phyloP scores from a whole-genome alignment of 2,113 vertebrate species.

The Podocnemis expansa region DNA sequence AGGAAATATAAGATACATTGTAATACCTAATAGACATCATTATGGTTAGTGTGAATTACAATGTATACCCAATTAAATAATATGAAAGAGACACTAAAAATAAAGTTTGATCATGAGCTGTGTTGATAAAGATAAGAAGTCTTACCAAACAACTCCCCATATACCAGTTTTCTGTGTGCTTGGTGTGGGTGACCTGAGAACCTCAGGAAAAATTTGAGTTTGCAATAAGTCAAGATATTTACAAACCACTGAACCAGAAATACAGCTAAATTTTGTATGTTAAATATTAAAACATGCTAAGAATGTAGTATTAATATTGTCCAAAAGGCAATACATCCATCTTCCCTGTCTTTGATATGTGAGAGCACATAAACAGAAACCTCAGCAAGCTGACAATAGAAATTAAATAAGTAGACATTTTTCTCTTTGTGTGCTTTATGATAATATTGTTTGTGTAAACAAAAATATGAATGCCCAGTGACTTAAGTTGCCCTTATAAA shows the following conservation, averaged over 20 bases:
- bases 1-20: constrained; percentile 47
- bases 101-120: constrained; percentile 34
- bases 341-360: background rate
- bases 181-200: background rate
- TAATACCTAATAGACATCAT: constrained; percentile 63
- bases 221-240: background rate
- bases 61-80: constrained; percentile 59
- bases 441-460: constrained; percentile 6
- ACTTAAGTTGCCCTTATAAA: background rate
- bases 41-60: constrained; percentile 65
- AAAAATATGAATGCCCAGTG: background rate
- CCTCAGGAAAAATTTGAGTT: background rate
- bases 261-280: background rate
- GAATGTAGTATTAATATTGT: background rate
- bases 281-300: background rate
- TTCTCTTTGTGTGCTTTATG: constrained; percentile 9
- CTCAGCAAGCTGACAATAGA: background rate
- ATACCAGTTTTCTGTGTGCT: background rate
- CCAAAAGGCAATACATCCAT: constrained; percentile 5
- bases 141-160: constrained; percentile 28
- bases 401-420: constrained; percentile 14
- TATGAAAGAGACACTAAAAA: constrained; percentile 46
- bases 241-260: background rate
- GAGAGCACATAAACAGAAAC: background rate
- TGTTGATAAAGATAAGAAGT: constrained; percentile 8